Base-by-base conservation (phyloP, 2,888 invertebrate species). In the Allolobophora icterica region DNA sequence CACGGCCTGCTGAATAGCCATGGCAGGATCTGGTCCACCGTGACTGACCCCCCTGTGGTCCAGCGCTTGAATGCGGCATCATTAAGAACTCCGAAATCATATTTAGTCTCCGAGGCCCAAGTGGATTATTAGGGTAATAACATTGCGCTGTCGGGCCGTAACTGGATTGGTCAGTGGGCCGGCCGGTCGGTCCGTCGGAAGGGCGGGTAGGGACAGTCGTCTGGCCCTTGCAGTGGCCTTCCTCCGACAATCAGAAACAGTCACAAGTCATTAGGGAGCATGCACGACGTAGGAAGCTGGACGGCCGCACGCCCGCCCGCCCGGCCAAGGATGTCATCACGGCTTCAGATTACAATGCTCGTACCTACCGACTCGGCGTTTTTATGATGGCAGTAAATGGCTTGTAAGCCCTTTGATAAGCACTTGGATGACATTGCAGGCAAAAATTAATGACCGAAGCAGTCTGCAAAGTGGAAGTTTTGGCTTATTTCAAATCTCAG, bases 81-180 rank as follows among this genome's bases (percentile, higher is more conserved):
- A 87, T 34, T 87, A 87, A 35, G 87, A 87, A 87, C 87, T 87
- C 38, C 35, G 87, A 87, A 87, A 87, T 87, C 87, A 87, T 87
- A 87, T 87, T 87, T 38, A 34, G 87, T 87, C 87, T 33, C 87
- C 42, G 33, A 34, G 42, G 89, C 38, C 89, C 89, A 40, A 89
- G 89, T 89, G 89, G 89, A 89, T 89, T 89, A 89, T 89, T 89
- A 89, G 89, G 89, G 89, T 89, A 89, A 89, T 89, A 38, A 89
- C 89, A 42, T 89, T 52, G 42, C 89, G 89, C 38, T 87, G 87
- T 35, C 21, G 87, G 38, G 35, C 38, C 35, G 87, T 35, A 87
- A 87, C 87, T 19, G 34, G 87, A 87, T 38, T 38, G 87, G 87
- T 8, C 87, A 35, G 38, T 87, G 87, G 87, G 34, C 21, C 35